A percentile compares a stretch with the other conserved stretches of the same genome.
Evolutionary conservation across 1,140 invertebrate genomes (phyloP).

Genomic region (Zaprionus ghesquierei): DNA sequence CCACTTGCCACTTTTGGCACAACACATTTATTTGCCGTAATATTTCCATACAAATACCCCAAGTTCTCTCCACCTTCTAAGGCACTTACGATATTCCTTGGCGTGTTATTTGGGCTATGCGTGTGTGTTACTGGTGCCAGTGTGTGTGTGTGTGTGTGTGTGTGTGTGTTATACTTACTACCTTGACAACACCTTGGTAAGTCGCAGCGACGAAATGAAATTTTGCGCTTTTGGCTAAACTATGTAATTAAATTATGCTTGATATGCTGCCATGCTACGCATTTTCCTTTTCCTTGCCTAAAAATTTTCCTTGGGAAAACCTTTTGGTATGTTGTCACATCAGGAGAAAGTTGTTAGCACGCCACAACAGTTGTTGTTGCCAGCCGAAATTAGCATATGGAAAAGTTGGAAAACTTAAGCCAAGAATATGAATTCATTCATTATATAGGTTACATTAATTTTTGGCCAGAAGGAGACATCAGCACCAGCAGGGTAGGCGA

Average conservation of each 20-base stretch:
- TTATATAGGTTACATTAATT: too few relatives aligned
- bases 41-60: not conserved
- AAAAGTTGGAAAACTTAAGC: not conserved
- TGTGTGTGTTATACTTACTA: constrained; percentile 13
- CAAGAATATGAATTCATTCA: not conserved
- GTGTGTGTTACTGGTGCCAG: constrained; percentile 5
- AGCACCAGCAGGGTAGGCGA: too few relatives aligned
- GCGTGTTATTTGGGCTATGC: not conserved
- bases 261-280: not conserved
- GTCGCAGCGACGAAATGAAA: constrained; percentile 1
- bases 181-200: constrained; percentile 26
- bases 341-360: constrained; percentile 14
- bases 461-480: too few relatives aligned
- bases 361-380: constrained; percentile 12
- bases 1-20: constrained; percentile 26
- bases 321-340: constrained; percentile 21
- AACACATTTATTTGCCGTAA: not conserved
- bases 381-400: constrained; percentile 6
- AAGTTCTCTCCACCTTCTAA: not conserved
- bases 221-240: constrained; percentile 9
- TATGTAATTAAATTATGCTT: constrained; percentile 41
- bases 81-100: constrained; percentile 8
- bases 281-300: not conserved
- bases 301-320: not conserved
- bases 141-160: not conserved